These are phyloP conservation scores for Fissipunctia ypsillon DNA, from an alignment of 2,888 invertebrate species.

Conservation along the genomic window DNA sequence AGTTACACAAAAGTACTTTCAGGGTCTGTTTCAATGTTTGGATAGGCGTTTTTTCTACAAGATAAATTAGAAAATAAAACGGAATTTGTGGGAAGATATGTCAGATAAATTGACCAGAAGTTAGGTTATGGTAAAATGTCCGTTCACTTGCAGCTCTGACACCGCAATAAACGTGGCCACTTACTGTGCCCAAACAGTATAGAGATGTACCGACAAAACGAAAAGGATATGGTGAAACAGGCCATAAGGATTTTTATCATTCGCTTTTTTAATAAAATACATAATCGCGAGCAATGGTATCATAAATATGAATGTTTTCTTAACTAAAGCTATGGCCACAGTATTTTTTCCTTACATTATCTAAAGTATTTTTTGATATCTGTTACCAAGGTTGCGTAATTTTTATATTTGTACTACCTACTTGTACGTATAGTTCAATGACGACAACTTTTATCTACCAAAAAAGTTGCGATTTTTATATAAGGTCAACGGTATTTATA, in stretches of 20 bases:
- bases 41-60: neutral
- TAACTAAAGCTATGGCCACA: neutral
- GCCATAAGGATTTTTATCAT: neutral
- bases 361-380: slow-evolving; percentile 4
- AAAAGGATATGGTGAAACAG: neutral
- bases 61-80: neutral
- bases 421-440: slow-evolving; percentile 4
- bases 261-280: slow-evolving; percentile 1
- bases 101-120: neutral
- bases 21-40: too few relatives aligned
- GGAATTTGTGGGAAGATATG: neutral
- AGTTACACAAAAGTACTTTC: neutral
- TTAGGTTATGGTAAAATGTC: neutral
- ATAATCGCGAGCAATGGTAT: neutral
- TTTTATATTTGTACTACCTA: slow-evolving; percentile 34
- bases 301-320: neutral
- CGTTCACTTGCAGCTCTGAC: neutral
- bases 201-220: neutral
- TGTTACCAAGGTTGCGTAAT: slow-evolving; percentile 47
- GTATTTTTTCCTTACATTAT: slow-evolving; percentile 11
- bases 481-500: slow-evolving; percentile 31
- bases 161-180: neutral
- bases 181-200: neutral
- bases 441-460: slow-evolving; percentile 18
- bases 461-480: slow-evolving; percentile 10